Evolutionary conservation across 2,797 vertebrate species (phyloP), one percentile per base, ranked within the genome.

Genomic region (Sternotherus odoratus): DNA sequence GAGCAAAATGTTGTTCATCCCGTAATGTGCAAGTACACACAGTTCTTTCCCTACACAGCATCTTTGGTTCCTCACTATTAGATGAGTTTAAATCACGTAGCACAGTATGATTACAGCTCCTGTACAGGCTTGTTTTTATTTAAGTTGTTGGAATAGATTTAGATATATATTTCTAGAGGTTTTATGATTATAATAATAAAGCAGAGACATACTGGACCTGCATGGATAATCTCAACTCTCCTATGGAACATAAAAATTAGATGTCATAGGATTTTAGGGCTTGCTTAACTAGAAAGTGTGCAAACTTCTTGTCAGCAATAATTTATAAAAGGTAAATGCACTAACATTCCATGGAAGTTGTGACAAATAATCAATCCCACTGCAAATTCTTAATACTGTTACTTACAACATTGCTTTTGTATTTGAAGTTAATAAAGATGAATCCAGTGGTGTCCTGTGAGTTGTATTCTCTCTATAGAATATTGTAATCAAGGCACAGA

Each of bases 111-210:
- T 95, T 96, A 92, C 89, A 95, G 87, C 89, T 91, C 75, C 80
- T 30, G 4, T 94, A 87, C 86, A 85, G 94, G 92, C 95, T 95
- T 95, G 95, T 95, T 97, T 97, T 91, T 91, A 88, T 95, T 95
- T 95, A 94, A 96, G 91, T 92, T 95, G 92, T 95, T 94, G 88
- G 83, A 94, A 87, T 87, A 93, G 92, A 96, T 96, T 87, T 86
- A 78, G 63, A 77, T 72, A 15, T 36, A 23, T 92, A 89, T 96
- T 95, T 95, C 1, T 72, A 82, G 84, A 92, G 83, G 79, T 74
- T 94, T 95, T 93, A 48, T 89, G 78, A 77, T 28, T 86, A 92
- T 94, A 1, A 5, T 80, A 86, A 92, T 93, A 91, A 94, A 91
- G 60, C 89, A 87, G 88, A 93, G 86, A 89, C 60, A 83, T 77